Evolutionary conservation across 2,797 vertebrate species (phyloP).

Genomic region (Pseudomugil gertrudae): DNA sequence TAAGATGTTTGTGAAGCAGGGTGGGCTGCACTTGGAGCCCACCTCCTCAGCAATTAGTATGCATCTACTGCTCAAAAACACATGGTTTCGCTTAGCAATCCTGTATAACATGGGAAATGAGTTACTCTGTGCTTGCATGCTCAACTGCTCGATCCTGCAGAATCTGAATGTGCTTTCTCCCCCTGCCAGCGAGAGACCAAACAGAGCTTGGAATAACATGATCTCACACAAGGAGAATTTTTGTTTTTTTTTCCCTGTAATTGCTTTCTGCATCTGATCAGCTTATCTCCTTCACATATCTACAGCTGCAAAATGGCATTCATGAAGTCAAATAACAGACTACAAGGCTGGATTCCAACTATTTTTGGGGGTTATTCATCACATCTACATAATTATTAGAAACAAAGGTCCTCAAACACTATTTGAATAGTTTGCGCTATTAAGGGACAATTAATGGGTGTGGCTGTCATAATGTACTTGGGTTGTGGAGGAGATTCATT

Average conservation of each 20-base stretch:
- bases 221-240: constrained; percentile 56
- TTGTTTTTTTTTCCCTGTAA: constrained; percentile 39
- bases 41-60: constrained; percentile 74
- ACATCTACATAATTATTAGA: constrained; percentile 1
- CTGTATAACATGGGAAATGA: constrained; percentile 77
- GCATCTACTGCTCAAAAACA: constrained; percentile 66
- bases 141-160: constrained; percentile 45
- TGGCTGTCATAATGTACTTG: too few species aligned
- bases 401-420: too few species aligned
- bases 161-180: constrained; percentile 39
- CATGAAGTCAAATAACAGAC: neutral
- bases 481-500: too few species aligned
- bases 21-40: constrained; percentile 65
- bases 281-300: constrained; percentile 39
- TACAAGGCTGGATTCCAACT: constrained; percentile 9
- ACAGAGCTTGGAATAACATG: constrained; percentile 66
- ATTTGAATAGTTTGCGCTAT: neutral
- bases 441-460: neutral
- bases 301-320: constrained; percentile 42
- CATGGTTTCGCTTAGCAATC: constrained; percentile 80
- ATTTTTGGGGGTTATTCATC: constrained; percentile 18
- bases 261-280: constrained; percentile 55
- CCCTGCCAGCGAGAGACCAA: constrained; percentile 42
- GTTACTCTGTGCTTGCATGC: constrained; percentile 42
- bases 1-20: constrained; percentile 66